phyloP scores from a whole-genome alignment of 2,113 vertebrate genomes.

The Platycercus adscitus region DNA sequence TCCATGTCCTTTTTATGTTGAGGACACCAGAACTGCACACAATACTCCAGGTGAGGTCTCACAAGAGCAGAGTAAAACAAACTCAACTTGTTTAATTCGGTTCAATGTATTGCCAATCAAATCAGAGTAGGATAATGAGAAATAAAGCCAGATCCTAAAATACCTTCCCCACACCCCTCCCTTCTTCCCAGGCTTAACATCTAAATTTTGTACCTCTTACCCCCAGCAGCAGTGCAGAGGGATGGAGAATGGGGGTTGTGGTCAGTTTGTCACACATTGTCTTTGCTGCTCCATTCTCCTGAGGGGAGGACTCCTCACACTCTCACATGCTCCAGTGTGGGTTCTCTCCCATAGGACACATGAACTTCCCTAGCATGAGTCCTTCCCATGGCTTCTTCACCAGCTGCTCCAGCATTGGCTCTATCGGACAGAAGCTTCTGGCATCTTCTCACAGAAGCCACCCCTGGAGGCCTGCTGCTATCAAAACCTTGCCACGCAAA shows the following conservation, averaged over 20 bases:
- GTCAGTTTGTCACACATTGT: neutral
- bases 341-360: neutral
- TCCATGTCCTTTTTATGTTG: no score
- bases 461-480: neutral
- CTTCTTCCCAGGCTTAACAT: neutral
- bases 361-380: neutral
- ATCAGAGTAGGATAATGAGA: neutral
- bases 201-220: neutral
- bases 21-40: no score
- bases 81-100: neutral
- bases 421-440: neutral
- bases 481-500: neutral
- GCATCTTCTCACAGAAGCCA: neutral
- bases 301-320: neutral
- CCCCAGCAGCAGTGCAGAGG: rapidly evolving
- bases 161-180: neutral
- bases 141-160: neutral
- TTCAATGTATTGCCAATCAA: neutral
- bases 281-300: neutral
- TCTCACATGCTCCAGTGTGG: rapidly evolving
- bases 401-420: neutral
- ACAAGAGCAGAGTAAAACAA: neutral
- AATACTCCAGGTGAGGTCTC: no score
- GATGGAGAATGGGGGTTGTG: neutral
- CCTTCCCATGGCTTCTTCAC: neutral